Percentiles rank a stretch among this genome's conserved stretches.
These are phyloP conservation scores for Ambastaia sidthimunki DNA, from an alignment of 2,797 vertebrate species.

Conservation along the genomic window DNA sequence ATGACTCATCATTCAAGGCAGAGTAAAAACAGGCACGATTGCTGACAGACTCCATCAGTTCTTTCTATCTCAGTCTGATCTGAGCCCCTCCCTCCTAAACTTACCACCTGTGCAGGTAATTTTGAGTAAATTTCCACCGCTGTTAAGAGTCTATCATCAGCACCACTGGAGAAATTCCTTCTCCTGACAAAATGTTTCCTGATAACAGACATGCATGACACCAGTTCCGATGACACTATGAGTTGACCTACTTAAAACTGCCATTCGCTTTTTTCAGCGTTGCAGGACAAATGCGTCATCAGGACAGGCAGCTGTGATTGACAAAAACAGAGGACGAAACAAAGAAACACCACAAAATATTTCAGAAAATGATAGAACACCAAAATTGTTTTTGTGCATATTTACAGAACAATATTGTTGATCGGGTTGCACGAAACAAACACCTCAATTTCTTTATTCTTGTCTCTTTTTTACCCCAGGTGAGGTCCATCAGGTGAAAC, in stretches of 20 bases:
- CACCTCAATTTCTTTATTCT: conserved; percentile 17
- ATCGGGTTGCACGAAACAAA: conserved; percentile 3
- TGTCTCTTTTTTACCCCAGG: conserved; percentile 46
- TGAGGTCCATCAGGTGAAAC: conserved; percentile 55
- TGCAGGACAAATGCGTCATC: too few species aligned
- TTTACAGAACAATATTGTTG: conserved; percentile 13
- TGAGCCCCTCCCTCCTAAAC: conserved; percentile 19
- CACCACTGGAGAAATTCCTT: conserved; percentile 25
- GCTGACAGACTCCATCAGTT: conserved; percentile 10
- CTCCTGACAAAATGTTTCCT: conserved; percentile 41
- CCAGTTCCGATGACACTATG: conserved; percentile 39
- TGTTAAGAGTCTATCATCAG: conserved; percentile 41
- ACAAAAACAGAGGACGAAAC: not conserved
- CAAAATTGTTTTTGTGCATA: not conserved
- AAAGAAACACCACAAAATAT: not conserved
- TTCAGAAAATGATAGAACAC: not conserved
- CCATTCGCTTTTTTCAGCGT: too few species aligned
- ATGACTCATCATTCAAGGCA: conserved; percentile 22
- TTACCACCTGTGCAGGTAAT: conserved; percentile 50
- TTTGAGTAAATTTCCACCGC: conserved; percentile 40
- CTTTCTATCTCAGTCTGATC: not conserved
- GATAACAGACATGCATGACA: conserved; percentile 36
- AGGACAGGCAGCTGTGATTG: not conserved
- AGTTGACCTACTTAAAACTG: conserved; percentile 27
- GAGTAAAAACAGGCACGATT: not conserved